Base-by-base conservation (phyloP, 1,140 invertebrate species). In the Scaptomyza graminum region DNA sequence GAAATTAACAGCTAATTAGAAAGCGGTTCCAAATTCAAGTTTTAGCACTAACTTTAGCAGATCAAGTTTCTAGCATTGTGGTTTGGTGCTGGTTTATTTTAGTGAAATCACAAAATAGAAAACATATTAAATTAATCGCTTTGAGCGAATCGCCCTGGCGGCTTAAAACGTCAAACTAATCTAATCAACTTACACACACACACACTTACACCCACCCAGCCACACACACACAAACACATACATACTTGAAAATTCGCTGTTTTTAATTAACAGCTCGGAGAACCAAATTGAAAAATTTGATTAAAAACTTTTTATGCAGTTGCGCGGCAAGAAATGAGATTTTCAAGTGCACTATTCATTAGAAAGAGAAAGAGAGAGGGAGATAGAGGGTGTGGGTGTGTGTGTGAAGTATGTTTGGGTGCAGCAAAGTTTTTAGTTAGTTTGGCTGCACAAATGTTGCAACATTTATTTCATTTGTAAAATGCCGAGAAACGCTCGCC, bases 281-380 rank as follows among this genome's bases (percentile, higher is more conserved):
- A 88, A 74, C 73, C 76, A 88, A 83, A 88, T 88, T 88, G 79
- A 83, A 88, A 87, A 88, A 88, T 88, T 88, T 88, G 83, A 88
- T 88, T 88, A 88, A 88, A 88, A 88, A 88, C 64, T 88, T 88
- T 71, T 68, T 73, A 68, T 65, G 50, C 57, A 52, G 63, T 60
- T 69, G 64, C 60, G 46, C 41, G 56, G 74, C 82, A 87, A 78
- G 64, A 75, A 82, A 82, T 80, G 67, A 71, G 75, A 87, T 87
- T 82, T 85, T 87, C 78, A 87, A 87, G 82, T 87, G 76, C 71
- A 74, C 55, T 31, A 11, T 22, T 16, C n/a, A 41, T 41, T 41
- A 41, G 37, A 41, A n/a, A n/a, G 11, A n/a, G 37, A 12, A 0
- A 4, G 11, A n/a, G 3, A 4, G 34, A 11, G 11, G 3, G 34